Base-by-base conservation (phyloP, 30 jellyfish, hydroid and myxozoan genomes). In the Rhopilema esculentum region DNA sequence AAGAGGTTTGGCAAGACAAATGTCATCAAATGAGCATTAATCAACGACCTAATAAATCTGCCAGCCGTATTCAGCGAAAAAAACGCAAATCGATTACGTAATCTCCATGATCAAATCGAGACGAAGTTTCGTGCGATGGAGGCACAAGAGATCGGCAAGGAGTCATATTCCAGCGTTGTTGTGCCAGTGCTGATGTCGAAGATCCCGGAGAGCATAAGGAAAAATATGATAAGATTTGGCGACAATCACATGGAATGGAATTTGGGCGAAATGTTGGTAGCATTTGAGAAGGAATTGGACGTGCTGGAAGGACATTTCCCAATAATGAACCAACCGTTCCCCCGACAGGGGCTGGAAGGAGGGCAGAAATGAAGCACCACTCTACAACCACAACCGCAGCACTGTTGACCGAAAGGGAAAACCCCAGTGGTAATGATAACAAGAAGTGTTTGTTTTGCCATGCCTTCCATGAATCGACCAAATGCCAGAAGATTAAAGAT, bases 71-170 rank as follows among this genome's bases (percentile, higher is more conserved):
- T 21, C 87, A 77, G 30, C 29, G 87, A 77, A 63, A 80, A 31
- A 53, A 80, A 48, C 51, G 72, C 67, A 1, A 25, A 21, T 4
- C 70, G 81, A 24, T 27, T 80, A 9, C 24, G 73, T 0, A 28
- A 0, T 20, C 72, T 80, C 19, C 80, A 48, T 1, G 89, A 80
- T 27, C 61, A 80, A 33, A 80, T 80, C 68, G 81, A 80, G 89
- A 64, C 89, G 0, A 79, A 48, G 72, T 66, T 63, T 29, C 81
- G 81, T 48, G 81, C 72, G 30, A 15, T 80, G 89, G 81, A 80
- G 72, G 89, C 89, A 16, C 82, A 27, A 2, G 27, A 81, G 0
- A 69, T 80, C 7, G 61, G 31, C 27, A 66, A 63, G 75, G 80
- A 28, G 23, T 20, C 89, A 19, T 80, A 80, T 49, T 77, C 88